A percentile compares a stretch with the other conserved stretches of the same genome.
phyloP scores from a whole-genome alignment of 2,113 vertebrate genomes.

The Platichthys flesus region DNA sequence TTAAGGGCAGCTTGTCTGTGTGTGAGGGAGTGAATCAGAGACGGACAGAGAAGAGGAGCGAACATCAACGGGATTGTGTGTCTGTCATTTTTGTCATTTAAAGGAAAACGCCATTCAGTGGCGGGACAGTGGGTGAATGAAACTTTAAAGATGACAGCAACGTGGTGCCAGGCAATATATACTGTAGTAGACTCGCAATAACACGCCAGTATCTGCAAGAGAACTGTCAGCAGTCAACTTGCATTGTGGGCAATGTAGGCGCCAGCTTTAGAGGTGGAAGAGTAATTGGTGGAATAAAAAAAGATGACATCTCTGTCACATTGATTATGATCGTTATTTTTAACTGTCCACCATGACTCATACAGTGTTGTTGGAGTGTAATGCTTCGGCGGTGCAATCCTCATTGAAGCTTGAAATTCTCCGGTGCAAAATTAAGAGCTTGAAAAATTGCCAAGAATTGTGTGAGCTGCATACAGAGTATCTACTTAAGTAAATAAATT shows the following conservation, averaged over 20 bases:
- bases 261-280: neutral
- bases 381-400: neutral
- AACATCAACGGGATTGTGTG: conserved; percentile 38
- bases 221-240: conserved; percentile 2
- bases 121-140: neutral
- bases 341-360: neutral
- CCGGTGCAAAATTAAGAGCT: neutral
- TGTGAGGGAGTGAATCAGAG: conserved; percentile 38
- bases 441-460: neutral
- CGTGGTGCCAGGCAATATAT: neutral
- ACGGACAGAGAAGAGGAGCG: conserved; percentile 34
- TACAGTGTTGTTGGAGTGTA: neutral
- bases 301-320: neutral
- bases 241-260: conserved; percentile 2
- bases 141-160: conserved; percentile 25
- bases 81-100: conserved; percentile 31
- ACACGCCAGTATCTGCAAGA: neutral
- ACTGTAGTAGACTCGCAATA: neutral
- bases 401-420: neutral
- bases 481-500: neutral
- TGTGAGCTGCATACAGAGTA: neutral
- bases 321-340: neutral
- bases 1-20: conserved; percentile 43
- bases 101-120: conserved; percentile 46
- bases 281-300: neutral